phyloP scores from a whole-genome alignment of 2,113 vertebrate genomes.

The Chlamydotis undulata region DNA sequence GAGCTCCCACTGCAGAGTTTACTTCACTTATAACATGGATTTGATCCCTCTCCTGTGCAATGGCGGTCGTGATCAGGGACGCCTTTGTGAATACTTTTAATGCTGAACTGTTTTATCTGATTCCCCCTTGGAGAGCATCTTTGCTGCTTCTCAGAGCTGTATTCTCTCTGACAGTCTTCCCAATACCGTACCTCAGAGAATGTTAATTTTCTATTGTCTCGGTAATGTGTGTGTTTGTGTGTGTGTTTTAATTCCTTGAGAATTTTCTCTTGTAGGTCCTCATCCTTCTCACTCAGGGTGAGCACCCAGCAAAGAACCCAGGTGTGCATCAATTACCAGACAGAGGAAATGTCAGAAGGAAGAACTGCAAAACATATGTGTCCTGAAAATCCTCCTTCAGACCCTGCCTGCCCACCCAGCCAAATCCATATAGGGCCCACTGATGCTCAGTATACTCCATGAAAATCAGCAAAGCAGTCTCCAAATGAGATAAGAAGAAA shows the following conservation, averaged over 20 bases:
- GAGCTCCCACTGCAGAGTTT: constrained; percentile 10
- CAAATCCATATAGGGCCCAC: neutral
- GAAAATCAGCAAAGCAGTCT: neutral
- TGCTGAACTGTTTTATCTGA: constrained; percentile 19
- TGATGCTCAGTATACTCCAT: neutral
- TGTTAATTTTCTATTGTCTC: neutral
- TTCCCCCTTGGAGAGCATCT: constrained; percentile 5
- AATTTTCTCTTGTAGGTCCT: neutral
- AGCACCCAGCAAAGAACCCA: neutral
- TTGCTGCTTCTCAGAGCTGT: neutral
- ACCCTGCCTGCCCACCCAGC: neutral
- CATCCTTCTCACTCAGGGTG: neutral
- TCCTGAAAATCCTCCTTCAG: neutral
- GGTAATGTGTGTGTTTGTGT: neutral
- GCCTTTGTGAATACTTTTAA: neutral
- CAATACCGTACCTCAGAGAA: neutral
- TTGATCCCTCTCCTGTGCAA: constrained; percentile 27
- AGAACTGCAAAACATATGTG: neutral
- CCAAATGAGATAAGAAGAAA: neutral
- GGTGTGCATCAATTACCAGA: neutral
- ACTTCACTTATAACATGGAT: neutral
- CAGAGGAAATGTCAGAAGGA: neutral
- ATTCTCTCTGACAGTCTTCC: neutral
- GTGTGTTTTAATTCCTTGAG: neutral
- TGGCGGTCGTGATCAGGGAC: neutral